Evolutionary conservation across 2,797 vertebrate species (phyloP), one percentile per base, ranked within the genome.

Genomic region (Pseudochromis fuscus): DNA sequence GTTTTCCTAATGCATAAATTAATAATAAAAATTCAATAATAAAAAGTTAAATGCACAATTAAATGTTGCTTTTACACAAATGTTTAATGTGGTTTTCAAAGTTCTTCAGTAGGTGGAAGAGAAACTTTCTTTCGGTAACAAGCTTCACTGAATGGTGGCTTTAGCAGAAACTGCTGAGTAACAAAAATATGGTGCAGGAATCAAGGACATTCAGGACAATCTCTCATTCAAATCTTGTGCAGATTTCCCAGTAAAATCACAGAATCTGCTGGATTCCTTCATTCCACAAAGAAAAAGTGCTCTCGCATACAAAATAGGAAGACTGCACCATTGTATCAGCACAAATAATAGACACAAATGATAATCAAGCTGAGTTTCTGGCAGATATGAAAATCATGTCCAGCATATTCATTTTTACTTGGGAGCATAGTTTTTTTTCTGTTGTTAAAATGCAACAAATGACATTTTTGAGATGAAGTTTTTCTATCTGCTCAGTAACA

Each of bases 251-350:
- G 7, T 64, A n/a, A n/a, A n/a, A n/a, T 56, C 15, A 63, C 23
- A 49, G 15, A 64, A 51, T 65, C 7, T n/a, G 52, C 30, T 45
- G 13, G 46, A 24, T 23, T 74, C 21, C 12, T 68, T 59, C 18
- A 4, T 8, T 5, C 35, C 33, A n/a, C 40, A 35, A 24, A 67
- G 23, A 25, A 11, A 53, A 45, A 44, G 25, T 2, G 6, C 19
- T 57, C 40, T 25, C 53, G 56, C 40, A 30, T 25, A 35, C 18
- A 3, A 55, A 59, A 57, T 19, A 28, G 23, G 28, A 48, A 7
- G 16, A 51, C 16, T 16, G 4, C 16, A 11, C 11, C 24, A 1
- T 30, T 55, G 12, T 21, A 35, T 44, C 38, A 53, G 27, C 42
- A 55, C 31, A 52, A 52, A 46, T 21, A 5, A 31, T 16, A 35